phyloP scores from a whole-genome alignment of 2,113 vertebrate genomes.

The Oenanthe oenanthe region DNA sequence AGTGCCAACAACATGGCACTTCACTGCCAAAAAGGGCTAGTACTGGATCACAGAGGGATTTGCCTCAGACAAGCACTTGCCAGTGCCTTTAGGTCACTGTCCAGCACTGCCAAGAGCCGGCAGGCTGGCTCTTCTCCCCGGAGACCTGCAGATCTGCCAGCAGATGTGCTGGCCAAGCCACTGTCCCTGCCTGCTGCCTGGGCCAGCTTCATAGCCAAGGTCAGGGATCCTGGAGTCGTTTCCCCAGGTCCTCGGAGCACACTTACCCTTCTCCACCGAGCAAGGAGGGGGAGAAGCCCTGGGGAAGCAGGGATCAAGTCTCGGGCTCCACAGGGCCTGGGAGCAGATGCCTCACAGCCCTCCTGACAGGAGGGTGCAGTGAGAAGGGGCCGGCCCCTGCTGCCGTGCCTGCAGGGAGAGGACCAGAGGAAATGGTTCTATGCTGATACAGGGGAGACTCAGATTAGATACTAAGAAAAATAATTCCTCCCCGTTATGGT shows the following conservation, averaged over 20 bases:
- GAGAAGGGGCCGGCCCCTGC: not conserved
- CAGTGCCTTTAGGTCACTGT: not conserved
- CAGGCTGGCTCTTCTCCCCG: not conserved
- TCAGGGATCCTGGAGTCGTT: not conserved
- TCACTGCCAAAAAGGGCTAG: not conserved
- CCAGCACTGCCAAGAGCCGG: not conserved
- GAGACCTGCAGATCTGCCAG: not conserved
- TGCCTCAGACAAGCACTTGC: not conserved
- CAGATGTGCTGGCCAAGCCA: not conserved
- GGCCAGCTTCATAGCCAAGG: not conserved
- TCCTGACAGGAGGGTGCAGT: not conserved
- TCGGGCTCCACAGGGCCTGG: no score
- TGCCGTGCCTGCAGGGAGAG: not conserved
- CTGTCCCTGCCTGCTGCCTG: not conserved
- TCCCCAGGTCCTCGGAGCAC: not conserved
- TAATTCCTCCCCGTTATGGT: no score
- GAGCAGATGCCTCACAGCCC: accelerated
- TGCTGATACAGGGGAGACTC: no score
- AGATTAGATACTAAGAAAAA: not conserved
- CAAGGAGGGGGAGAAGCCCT: accelerated
- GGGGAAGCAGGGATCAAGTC: no score
- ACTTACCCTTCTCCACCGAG: not conserved
- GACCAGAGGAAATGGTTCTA: not conserved
- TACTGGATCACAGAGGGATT: not conserved
- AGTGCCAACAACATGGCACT: not conserved